Evolutionary conservation across 1,140 invertebrate genomes (phyloP).

Genomic region (Drosophila leontia): DNA sequence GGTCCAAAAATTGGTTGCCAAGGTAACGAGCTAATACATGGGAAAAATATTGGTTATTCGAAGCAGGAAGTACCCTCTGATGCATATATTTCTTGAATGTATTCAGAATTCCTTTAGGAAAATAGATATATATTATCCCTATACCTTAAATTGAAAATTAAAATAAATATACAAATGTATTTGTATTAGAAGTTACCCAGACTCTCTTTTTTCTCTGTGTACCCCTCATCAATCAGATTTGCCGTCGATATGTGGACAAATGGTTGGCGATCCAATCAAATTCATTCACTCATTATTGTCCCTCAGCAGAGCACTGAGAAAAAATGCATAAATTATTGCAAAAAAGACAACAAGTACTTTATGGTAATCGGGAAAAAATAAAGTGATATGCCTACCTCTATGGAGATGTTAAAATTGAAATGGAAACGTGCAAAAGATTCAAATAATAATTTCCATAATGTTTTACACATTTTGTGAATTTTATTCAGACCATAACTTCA

Average conservation of each 20-base stretch:
- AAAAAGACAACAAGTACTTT: background rate
- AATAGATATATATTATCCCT: too few species aligned
- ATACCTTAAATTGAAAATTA: too few species aligned
- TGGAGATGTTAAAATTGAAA: background rate
- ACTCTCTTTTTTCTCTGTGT: background rate
- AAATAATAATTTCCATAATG: slow-evolving; percentile 12
- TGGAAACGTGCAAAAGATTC: background rate
- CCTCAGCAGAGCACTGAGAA: background rate
- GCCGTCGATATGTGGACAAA: background rate
- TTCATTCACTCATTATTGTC: slow-evolving; percentile 2
- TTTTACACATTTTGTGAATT: slow-evolving; percentile 9
- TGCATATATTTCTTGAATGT: too few species aligned
- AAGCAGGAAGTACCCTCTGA: background rate
- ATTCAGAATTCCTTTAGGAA: too few species aligned
- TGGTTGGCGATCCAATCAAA: slow-evolving; percentile 16
- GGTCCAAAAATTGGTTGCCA: slow-evolving; percentile 4
- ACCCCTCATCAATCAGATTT: slow-evolving; percentile 15
- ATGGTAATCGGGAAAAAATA: background rate
- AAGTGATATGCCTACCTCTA: background rate
- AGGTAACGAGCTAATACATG: slow-evolving; percentile 2
- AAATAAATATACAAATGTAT: too few species aligned
- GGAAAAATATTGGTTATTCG: background rate
- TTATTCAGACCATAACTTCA: slow-evolving; percentile 31
- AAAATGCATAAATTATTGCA: background rate
- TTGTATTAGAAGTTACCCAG: too few species aligned